Base-by-base conservation (phyloP, 2,888 invertebrate species). In the Esperia sulphurella region DNA sequence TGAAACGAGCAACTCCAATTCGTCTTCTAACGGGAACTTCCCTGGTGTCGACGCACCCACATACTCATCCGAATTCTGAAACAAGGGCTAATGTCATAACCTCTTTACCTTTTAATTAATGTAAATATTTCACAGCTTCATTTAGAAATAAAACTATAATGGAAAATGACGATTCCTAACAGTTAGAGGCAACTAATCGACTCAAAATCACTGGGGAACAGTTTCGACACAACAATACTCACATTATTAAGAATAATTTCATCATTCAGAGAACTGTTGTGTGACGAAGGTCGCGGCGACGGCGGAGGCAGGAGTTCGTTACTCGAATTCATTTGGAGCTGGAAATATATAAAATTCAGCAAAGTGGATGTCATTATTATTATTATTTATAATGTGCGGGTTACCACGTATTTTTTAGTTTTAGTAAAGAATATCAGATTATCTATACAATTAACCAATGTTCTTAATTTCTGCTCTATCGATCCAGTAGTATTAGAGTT, bases 1-100 rank as follows among this genome's bases (percentile, higher is more conserved):
- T 14, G n/a, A n/a, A n/a, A 55, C 66, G 4, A 83, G 68, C 57
- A 75, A 69, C 55, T 87, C 85, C 49, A 86, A 57, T 48, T 89
- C 88, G 51, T 90, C 88, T 51, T 89, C 90, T 14, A 90, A 71
- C 0, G 90, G 90, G 58, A 90, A 90, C 61, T 89, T 90, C 14
- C 86, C 84, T 1, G 87, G 90, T 8, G 75, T 66, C 29, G 91
- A 86, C 3, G 91, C 79, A 67, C 92, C 92, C 65, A 92, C 68
- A 51, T 79, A 85, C 39, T 87, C 87, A 47, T 89, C 87, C 1
- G 81, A 82, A 54, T 81, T 84, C 87, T 88, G 65, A 49, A 71
- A 67, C 30, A 51, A 46, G 21, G 21, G 5, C 21, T 5, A 5
- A 2, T 21, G 21, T 21, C 21, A 21, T 21, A 21, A n/a, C 5